Percentiles rank a stretch among this genome's conserved stretches.
Evolutionary conservation across 2,888 invertebrate species (phyloP).

Genomic region (Mesoligia furuncula): DNA sequence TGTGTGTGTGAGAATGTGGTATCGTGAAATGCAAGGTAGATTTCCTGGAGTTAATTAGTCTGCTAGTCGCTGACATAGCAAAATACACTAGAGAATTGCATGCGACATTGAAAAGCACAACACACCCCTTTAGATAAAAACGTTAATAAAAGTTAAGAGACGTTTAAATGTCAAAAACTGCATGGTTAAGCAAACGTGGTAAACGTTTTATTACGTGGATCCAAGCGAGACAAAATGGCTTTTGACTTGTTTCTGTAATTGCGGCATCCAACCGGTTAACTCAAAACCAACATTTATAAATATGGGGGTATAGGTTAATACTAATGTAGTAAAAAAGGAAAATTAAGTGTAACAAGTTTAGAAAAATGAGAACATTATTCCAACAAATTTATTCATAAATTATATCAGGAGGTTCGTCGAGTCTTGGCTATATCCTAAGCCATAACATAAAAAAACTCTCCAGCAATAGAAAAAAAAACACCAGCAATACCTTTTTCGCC

Average conservation of each 20-base stretch:
- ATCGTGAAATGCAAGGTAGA: slow-evolving; percentile 10
- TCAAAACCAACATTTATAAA: neutral
- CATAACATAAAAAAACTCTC: neutral
- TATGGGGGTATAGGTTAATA: neutral
- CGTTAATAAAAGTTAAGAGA: neutral
- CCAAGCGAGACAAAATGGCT: no score
- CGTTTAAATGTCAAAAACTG: neutral
- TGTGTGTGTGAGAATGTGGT: slow-evolving; percentile 3
- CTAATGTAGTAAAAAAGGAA: neutral
- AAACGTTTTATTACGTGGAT: neutral
- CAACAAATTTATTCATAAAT: neutral
- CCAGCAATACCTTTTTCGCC: neutral
- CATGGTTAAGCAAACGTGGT: neutral
- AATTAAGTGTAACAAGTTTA: no score
- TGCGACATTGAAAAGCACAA: neutral
- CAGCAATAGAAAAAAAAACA: neutral
- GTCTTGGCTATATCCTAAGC: neutral
- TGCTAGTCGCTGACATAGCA: neutral
- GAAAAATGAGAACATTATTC: neutral
- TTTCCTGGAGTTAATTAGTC: slow-evolving; percentile 16
- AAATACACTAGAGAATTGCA: neutral
- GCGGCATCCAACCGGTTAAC: neutral
- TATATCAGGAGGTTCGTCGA: neutral
- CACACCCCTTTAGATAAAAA: neutral
- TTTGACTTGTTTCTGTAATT: no score